Evolutionary conservation across 2,888 invertebrate genomes (phyloP).

Genomic region (Synanthedon formicaeformis): DNA sequence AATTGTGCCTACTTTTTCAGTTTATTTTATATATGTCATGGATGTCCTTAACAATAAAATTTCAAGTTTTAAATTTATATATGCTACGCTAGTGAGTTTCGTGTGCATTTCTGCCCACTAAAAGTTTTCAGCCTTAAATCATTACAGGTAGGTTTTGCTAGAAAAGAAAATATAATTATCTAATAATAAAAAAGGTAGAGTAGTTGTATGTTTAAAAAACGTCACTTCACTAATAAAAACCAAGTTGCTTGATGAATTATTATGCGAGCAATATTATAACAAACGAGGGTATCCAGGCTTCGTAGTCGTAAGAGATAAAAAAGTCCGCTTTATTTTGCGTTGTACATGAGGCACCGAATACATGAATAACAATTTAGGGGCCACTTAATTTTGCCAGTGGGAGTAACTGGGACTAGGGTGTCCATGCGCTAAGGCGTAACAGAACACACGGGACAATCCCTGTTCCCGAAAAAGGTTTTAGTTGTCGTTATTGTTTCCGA

Average conservation of each 20-base stretch:
- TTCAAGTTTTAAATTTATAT: too few relatives aligned
- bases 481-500: slow-evolving; percentile 12
- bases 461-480: slow-evolving; percentile 9
- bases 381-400: slow-evolving; percentile 17
- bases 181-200: too few relatives aligned
- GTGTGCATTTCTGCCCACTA: too few relatives aligned
- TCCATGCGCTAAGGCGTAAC: slow-evolving; percentile 5
- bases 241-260: neutral
- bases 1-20: neutral
- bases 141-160: too few relatives aligned
- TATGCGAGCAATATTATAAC: neutral
- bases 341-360: slow-evolving; percentile 14
- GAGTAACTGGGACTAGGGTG: slow-evolving; percentile 9
- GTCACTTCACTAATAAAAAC: neutral
- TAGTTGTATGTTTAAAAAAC: neutral
- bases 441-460: slow-evolving; percentile 6
- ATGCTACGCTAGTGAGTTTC: too few relatives aligned
- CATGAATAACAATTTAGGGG: slow-evolving; percentile 20
- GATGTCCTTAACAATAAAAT: too few relatives aligned
- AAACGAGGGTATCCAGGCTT: neutral
- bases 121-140: too few relatives aligned
- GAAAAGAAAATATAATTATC: too few relatives aligned
- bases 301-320: slow-evolving; percentile 8
- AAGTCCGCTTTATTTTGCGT: slow-evolving; percentile 10
- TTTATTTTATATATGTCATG: too few relatives aligned